These are phyloP conservation scores for Eucera pruinosa DNA, from an alignment of 2,888 invertebrate genomes.

Conservation along the genomic window DNA sequence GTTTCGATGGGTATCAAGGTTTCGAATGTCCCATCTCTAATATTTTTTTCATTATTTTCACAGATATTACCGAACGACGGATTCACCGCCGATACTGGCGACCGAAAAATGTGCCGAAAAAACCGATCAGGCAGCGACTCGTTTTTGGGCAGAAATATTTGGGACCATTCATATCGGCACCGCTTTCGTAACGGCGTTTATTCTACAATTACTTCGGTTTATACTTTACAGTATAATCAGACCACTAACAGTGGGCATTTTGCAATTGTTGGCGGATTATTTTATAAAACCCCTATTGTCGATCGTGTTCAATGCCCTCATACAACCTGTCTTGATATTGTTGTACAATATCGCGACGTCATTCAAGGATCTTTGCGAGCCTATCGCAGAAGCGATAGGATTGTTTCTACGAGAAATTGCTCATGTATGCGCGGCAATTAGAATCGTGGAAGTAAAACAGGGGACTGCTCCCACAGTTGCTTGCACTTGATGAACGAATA, in stretches of 20 bases:
- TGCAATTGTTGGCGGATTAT: conserved; percentile 89
- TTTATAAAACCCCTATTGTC: conserved; percentile 88
- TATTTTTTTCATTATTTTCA: not conserved
- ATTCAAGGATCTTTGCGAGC: conserved; percentile 87
- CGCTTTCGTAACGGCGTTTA: conserved; percentile 87
- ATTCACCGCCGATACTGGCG: conserved; percentile 86
- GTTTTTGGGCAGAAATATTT: conserved; percentile 89
- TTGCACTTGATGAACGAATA: conserved; percentile 61
- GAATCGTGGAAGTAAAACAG: conserved; percentile 84
- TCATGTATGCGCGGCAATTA: conserved; percentile 83
- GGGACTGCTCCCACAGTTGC: conserved; percentile 42
- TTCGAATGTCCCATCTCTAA: no score
- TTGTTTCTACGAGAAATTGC: conserved; percentile 85
- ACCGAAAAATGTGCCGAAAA: conserved; percentile 87
- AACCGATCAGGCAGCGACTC: conserved; percentile 86
- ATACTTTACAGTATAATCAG: conserved; percentile 86
- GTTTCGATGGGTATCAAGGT: no score
- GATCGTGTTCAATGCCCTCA: conserved; percentile 87
- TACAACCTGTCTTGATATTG: conserved; percentile 89
- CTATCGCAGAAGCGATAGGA: conserved; percentile 86
- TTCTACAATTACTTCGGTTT: conserved; percentile 87
- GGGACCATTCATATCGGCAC: conserved; percentile 87
- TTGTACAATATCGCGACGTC: conserved; percentile 87
- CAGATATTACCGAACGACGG: conserved; percentile 88
- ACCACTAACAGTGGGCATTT: conserved; percentile 87